Evolutionary conservation across 2,888 invertebrate species (phyloP), one percentile per base, ranked within the genome.

Genomic region (Pemphredon lugubris): DNA sequence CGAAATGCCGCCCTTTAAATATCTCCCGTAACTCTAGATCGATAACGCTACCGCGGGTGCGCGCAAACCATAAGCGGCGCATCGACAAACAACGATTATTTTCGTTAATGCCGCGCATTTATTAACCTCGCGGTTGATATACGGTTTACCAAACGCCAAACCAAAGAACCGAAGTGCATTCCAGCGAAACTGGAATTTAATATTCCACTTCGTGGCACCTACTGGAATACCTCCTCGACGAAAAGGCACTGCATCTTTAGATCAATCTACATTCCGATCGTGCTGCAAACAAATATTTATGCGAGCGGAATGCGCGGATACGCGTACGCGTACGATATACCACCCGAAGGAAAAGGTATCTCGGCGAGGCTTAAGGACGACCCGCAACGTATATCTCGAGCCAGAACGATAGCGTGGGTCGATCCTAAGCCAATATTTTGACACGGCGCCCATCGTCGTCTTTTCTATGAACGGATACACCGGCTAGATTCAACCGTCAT

Each of bases 371-470:
- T 9, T 42, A 39, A 13, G 47, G 18, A 34, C 40, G 37, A 39
- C 34, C 30, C 18, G 53, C 44, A 57, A 55, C 30, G 57, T 13
- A 39, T 20, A 54, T 48, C 47, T 51, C 32, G 42, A 54, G 9
- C 47, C 42, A 7, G 20, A 47, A 59, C 44, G 21, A 32, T 30
- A 26, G 39, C 51, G 58, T 57, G 44, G 57, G 53, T 20, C 16
- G 55, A 53, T 63, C 76, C 76, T 75, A 72, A 72, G 69, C 66
- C 66, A 76, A 76, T 76, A 77, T 77, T 75, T 75, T 73, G 51
- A 70, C 72, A 66, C 58, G 58, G 60, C n/a, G 53, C 39, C 60
- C 50, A 54, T 42, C 53, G 60, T 53, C 66, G 39, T 53, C 68
- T 71, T 50, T 67, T 67, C 71, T 47, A 37, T 37, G 40, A 30